phyloP scores from a whole-genome alignment of 2,797 vertebrate genomes.

The Staurois parvus region DNA sequence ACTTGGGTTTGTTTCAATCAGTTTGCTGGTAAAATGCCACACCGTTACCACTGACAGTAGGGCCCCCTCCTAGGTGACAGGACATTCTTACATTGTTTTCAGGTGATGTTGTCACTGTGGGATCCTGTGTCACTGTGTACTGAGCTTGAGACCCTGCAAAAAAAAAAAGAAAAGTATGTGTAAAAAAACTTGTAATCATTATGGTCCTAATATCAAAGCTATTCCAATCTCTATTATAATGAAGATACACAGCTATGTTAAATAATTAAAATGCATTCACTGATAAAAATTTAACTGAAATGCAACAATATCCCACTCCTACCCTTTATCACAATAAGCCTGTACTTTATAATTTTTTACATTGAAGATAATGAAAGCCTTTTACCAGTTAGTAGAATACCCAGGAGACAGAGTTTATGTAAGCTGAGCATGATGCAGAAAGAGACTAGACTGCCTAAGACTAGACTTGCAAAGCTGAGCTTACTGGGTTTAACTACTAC shows the following conservation, averaged over 20 bases:
- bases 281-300: too few species aligned
- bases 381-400: not conserved
- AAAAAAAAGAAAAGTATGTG: not conserved
- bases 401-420: not conserved
- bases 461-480: not conserved
- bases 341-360: not conserved
- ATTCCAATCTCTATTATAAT: not conserved
- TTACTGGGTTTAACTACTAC: not conserved
- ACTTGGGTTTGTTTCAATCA: not conserved
- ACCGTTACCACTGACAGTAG: not conserved
- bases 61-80: conserved; percentile 32
- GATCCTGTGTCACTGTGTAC: conserved; percentile 42
- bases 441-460: not conserved
- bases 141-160: conserved; percentile 32
- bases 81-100: conserved; percentile 24
- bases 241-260: not conserved
- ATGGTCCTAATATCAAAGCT: not conserved
- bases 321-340: too few species aligned
- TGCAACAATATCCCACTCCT: too few species aligned
- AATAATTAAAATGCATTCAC: not conserved
- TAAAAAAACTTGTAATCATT: not conserved
- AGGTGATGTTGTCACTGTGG: not conserved
- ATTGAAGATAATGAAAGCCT: not conserved
- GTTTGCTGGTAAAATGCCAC: conserved; percentile 49
- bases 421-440: not conserved